Conservation (phyloP, 2,113 vertebrate genomes). For the Boulengeromyrus knoepffleri region DNA sequence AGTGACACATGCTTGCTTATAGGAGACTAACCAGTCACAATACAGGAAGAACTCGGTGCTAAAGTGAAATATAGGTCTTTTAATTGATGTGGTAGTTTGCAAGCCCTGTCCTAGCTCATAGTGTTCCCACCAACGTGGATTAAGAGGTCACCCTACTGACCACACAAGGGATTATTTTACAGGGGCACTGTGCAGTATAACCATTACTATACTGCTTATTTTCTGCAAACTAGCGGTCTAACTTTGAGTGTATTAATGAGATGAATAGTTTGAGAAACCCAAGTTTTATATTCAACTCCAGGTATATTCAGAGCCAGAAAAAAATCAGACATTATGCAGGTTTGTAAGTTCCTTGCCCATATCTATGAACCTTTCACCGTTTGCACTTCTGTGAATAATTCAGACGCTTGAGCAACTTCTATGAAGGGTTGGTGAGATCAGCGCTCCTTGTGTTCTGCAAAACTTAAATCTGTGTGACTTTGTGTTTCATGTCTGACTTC, state of each 20-base stretch:
- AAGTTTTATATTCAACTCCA: background rate
- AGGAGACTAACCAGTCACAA: background rate
- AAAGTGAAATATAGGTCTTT: background rate
- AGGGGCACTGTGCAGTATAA: background rate
- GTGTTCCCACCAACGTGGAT: background rate
- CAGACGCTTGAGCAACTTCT: background rate
- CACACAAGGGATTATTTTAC: background rate
- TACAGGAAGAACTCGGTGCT: background rate
- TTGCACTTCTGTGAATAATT: background rate
- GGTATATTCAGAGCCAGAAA: background rate
- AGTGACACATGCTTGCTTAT: background rate
- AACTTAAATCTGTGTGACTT: background rate
- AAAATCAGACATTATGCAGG: background rate
- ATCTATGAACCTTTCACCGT: background rate
- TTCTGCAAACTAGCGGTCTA: background rate
- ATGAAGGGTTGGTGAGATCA: background rate
- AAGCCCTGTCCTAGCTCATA: background rate
- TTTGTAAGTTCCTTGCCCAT: background rate
- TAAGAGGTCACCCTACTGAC: background rate
- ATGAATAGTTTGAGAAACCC: background rate
- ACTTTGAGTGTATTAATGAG: background rate
- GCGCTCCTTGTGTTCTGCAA: background rate
- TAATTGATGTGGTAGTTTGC: background rate
- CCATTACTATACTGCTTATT: background rate
- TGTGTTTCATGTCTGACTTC: background rate